Evolutionary conservation across 2,113 vertebrate species (phyloP), one percentile per base, ranked within the genome.

Genomic region (Murina feae): DNA sequence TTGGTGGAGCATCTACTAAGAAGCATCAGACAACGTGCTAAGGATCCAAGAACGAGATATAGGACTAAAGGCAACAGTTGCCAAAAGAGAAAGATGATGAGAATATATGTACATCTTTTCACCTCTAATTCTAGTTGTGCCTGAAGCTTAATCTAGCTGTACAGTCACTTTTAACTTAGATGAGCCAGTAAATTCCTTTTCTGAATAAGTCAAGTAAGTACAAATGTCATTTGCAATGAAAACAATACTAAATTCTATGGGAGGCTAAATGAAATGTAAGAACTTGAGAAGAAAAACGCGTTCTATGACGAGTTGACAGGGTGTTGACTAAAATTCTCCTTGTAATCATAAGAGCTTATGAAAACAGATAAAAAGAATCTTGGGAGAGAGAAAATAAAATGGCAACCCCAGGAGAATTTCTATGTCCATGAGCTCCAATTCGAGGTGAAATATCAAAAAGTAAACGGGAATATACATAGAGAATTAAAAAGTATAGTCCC

Each of bases 301-400:
- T 88, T 69, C 84, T 28, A 39, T n/a, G 58, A 53, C 58, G 72
- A 81, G 39, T 60, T 82, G 47, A 82, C n/a, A 76, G 9, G 28
- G 12, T 32, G 12, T 37, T 91, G 55, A 93, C 66, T 60, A 55
- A 94, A 97, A 88, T 71, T 71, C 44, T 84, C 37, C 88, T 81
- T 42, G 81, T 68, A 90, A 88, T 78, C 49, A 12, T 88, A 94
- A 92, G 58, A 88, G 66, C 83, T 23, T 37, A 78, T 88, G 25
- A 94, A 63, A 63, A 63, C 11, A 63, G 28, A 63, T 14, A 30
- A 32, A 63, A 32, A 84, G 47, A 83, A 83, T 49, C 30, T 72
- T 60, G 30, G 91, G 5, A 86, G 21, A 16, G 78, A 49, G 72
- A 96, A 96, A 76, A 84, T 65, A 90, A 87, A 86, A 93, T 30